Conservation (phyloP, 2,888 invertebrate genomes). For the Drosophila lacicola region DNA sequence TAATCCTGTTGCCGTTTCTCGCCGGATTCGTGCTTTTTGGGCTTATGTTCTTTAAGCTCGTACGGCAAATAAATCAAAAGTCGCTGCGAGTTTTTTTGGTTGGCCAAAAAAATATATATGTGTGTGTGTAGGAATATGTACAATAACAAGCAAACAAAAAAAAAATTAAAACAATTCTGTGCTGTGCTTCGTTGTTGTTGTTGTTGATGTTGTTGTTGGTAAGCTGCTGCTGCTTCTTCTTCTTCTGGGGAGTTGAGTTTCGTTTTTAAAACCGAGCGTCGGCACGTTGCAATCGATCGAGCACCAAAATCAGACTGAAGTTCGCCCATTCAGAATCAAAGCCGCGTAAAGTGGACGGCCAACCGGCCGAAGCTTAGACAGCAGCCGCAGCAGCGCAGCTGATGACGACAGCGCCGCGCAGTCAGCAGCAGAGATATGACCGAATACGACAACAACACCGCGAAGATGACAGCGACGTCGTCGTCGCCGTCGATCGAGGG, state of each 20-base stretch:
- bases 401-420: constrained; percentile 55
- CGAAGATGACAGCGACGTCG: constrained; percentile 34
- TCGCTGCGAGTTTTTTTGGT: constrained; percentile 14
- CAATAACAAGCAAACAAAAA: constrained; percentile 12
- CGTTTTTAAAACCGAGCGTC: constrained; percentile 64
- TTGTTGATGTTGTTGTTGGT: constrained; percentile 16
- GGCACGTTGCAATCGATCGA: constrained; percentile 85
- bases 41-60: constrained; percentile 35
- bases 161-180: constrained; percentile 36
- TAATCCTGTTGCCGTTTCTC: constrained; percentile 57
- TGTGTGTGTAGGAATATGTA: constrained; percentile 2
- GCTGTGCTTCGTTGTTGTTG: constrained; percentile 20
- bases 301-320: constrained; percentile 86
- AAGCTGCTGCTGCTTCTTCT: constrained; percentile 13
- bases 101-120: constrained; percentile 23
- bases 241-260: constrained; percentile 38
- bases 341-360: constrained; percentile 69
- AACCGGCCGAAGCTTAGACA: constrained; percentile 63
- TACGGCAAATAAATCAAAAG: constrained; percentile 37
- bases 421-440: constrained; percentile 76
- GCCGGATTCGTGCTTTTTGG: constrained; percentile 28
- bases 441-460: constrained; percentile 72
- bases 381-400: constrained; percentile 45
- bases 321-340: constrained; percentile 77
- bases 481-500: constrained; percentile 34